A percentile compares a stretch with the other conserved stretches of the same genome.
Conservation (phyloP, 2,888 invertebrate species). For the Lycophotia porphyrea region DNA sequence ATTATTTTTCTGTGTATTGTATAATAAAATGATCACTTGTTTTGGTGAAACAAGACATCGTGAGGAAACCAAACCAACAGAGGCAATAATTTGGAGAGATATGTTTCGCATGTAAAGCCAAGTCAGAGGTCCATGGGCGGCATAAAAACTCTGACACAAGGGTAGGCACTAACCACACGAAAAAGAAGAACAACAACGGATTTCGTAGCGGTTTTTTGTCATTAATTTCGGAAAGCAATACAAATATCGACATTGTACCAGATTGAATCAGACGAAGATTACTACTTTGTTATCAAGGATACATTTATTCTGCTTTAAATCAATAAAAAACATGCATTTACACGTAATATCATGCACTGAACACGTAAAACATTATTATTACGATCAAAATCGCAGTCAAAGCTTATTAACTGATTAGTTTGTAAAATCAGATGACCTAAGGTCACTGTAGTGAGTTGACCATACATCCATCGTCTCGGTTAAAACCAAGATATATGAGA, state of each 20-base stretch:
- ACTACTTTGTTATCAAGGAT: neutral
- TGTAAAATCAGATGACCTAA: slow-evolving; percentile 66
- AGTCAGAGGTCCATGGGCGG: neutral
- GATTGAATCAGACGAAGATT: neutral
- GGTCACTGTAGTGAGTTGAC: slow-evolving; percentile 73
- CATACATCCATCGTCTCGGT: slow-evolving; percentile 60
- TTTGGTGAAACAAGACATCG: neutral
- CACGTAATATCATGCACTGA: neutral
- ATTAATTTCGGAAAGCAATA: neutral
- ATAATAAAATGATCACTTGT: neutral
- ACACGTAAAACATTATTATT: slow-evolving; percentile 1
- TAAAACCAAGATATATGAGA: slow-evolving; percentile 69
- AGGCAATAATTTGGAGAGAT: too few relatives aligned
- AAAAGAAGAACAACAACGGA: neutral
- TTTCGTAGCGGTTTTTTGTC: neutral
- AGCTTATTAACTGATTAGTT: slow-evolving; percentile 74
- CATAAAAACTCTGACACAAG: too few relatives aligned
- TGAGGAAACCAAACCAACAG: neutral
- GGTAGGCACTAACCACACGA: too few relatives aligned
- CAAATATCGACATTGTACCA: neutral
- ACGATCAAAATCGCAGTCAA: slow-evolving; percentile 16
- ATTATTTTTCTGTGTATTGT: neutral
- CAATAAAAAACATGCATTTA: neutral
- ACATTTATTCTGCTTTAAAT: neutral
- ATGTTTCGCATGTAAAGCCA: neutral